Evolutionary conservation across 2,888 invertebrate species (phyloP).

Genomic region (Idaea aversata): DNA sequence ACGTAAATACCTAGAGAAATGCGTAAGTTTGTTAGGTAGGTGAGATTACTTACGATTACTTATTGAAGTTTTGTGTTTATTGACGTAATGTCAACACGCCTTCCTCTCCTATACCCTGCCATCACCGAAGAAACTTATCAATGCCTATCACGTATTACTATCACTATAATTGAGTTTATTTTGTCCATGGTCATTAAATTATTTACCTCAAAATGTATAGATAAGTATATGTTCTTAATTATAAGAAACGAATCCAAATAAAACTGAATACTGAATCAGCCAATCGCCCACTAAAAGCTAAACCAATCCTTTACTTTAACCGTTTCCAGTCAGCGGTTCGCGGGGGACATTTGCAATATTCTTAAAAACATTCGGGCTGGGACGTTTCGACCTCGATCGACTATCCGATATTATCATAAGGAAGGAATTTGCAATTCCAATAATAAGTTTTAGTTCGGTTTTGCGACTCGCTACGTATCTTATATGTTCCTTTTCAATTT

Average conservation of each 20-base stretch:
- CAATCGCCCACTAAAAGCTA: conserved; percentile 47
- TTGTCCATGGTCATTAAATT: too few relatives aligned
- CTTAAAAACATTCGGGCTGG: conserved; percentile 63
- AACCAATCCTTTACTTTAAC: conserved; percentile 65
- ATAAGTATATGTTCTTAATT: neutral
- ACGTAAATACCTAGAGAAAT: too few relatives aligned
- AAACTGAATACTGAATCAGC: conserved; percentile 40
- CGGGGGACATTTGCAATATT: conserved; percentile 65
- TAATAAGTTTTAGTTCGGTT: conserved; percentile 42
- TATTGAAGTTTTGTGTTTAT: neutral
- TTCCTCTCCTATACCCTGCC: too few relatives aligned
- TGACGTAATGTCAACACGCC: too few relatives aligned
- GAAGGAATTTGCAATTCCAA: conserved; percentile 52
- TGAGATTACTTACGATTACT: neutral
- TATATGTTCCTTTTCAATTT: neutral
- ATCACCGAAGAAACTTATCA: too few relatives aligned
- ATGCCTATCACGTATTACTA: too few relatives aligned
- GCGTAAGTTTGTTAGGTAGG: too few relatives aligned
- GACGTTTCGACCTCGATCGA: conserved; percentile 42
- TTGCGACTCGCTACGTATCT: neutral
- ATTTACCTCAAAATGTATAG: too few relatives aligned
- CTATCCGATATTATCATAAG: conserved; percentile 43
- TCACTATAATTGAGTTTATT: too few relatives aligned
- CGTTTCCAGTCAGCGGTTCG: conserved; percentile 54
- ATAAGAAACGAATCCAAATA: neutral